A percentile compares a stretch with the other conserved stretches of the same genome.
Conservation (phyloP, 2,888 invertebrate species). For the Aphidoletes aphidimyza region DNA sequence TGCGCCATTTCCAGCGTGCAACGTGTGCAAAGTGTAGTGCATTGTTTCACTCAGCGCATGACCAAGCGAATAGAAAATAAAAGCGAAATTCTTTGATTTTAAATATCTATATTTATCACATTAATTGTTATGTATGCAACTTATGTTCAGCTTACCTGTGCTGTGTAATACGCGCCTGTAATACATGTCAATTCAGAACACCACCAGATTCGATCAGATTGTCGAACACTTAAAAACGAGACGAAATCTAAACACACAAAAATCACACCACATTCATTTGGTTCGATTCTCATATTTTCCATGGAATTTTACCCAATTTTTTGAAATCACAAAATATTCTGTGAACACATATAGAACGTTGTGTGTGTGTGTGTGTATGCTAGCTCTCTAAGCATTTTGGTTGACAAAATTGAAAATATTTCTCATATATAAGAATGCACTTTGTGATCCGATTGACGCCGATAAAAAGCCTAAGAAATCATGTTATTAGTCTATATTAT, state of each 20-base stretch:
- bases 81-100: slow-evolving; percentile 4
- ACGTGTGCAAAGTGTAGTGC: too few relatives aligned
- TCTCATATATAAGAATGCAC: too few relatives aligned
- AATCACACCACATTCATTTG: neutral
- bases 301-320: slow-evolving; percentile 32
- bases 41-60: too few relatives aligned
- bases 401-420: neutral
- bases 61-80: neutral
- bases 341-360: too few relatives aligned
- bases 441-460: too few relatives aligned
- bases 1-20: too few relatives aligned
- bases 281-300: neutral
- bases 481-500: neutral
- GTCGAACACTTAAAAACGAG: too few relatives aligned
- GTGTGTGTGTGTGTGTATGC: too few relatives aligned
- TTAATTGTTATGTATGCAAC: neutral
- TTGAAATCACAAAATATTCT: neutral
- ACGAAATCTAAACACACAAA: too few relatives aligned
- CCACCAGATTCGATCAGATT: too few relatives aligned
- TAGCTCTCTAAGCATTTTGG: too few relatives aligned
- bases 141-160: neutral
- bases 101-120: neutral
- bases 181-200: too few relatives aligned
- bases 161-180: neutral
- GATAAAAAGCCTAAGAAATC: neutral